These are phyloP conservation scores for Lysandra bellargus DNA, from an alignment of 2,888 invertebrate species.

Conservation along the genomic window DNA sequence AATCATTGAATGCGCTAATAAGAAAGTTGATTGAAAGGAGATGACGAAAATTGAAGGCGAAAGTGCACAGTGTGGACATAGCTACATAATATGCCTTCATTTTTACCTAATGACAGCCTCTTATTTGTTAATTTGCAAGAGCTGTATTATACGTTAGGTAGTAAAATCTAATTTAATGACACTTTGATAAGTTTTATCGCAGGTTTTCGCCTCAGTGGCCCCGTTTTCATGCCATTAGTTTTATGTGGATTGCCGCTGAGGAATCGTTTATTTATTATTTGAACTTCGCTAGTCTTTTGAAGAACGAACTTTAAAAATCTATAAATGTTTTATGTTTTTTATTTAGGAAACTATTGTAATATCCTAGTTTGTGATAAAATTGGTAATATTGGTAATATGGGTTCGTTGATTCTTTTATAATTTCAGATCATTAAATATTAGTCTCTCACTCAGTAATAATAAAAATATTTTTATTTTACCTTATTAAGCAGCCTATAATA, in stretches of 20 bases:
- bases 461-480: too few relatives aligned
- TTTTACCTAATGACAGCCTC: background rate
- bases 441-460: too few relatives aligned
- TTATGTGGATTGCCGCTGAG: conserved; percentile 74
- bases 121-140: conserved; percentile 32
- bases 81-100: too few relatives aligned
- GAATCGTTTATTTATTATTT: conserved; percentile 72
- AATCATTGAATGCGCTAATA: too few relatives aligned
- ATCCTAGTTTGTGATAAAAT: too few relatives aligned
- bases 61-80: too few relatives aligned
- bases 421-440: too few relatives aligned
- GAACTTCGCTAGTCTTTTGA: conserved; percentile 37
- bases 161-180: conserved; percentile 75
- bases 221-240: conserved; percentile 77
- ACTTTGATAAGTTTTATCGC: conserved; percentile 79
- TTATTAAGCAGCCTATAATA: too few relatives aligned
- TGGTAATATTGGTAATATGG: too few relatives aligned
- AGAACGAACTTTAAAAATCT: conserved; percentile 10
- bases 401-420: too few relatives aligned
- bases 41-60: too few relatives aligned
- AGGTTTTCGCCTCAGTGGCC: conserved; percentile 74
- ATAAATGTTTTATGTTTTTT: conserved; percentile 7
- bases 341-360: background rate
- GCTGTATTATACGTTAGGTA: conserved; percentile 55
- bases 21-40: too few relatives aligned